Evolutionary conservation across 2,113 vertebrate genomes (phyloP), one percentile per base, ranked within the genome.

Genomic region (Tyrannus savana): DNA sequence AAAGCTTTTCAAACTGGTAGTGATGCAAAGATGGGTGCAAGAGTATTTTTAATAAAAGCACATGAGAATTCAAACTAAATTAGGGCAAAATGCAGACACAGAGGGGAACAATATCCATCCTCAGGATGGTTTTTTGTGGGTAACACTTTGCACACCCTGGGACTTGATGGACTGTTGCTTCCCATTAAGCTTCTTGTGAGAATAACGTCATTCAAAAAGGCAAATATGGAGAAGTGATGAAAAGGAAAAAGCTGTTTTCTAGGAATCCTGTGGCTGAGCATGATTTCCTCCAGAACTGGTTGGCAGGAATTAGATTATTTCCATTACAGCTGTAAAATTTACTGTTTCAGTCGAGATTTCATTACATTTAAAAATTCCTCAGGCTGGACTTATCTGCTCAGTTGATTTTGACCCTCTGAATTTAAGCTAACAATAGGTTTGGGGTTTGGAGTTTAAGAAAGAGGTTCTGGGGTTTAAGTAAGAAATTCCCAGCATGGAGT

Each of bases 101-200:
- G 17, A 18, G 8, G 10, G 7, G 8, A 7, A 77, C 89, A 82
- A 44, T 8, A 35, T 59, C 37, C 11, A 62, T 72, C n/a, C n/a
- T 10, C 1, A 3, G 22, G 6, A 19, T 0, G 0, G 27, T 1
- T 27, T 94, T 90, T 75, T 0, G 2, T 75, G 66, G 39, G 6
- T 19, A 64, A 44, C 21, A 2, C 39, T 89, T 64, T 55, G 30
- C 6, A 60, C 24, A 12, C 16, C 18, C 14, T 19, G 50, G 49
- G 60, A 69, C 37, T 89, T 28, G 2, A 50, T 46, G 47, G 42
- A 39, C 7, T 66, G 7, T 33, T 83, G 2, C 58, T 94, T 83
- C 59, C 31, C 23, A 39, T 50, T 9, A 3, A 73, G 31, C 6
- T 64, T 42, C 19, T 79, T 41, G 19, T 27, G 25, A 74, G 66